A percentile compares a stretch with the other conserved stretches of the same genome.
Evolutionary conservation across 2,797 vertebrate genomes (phyloP).

Genomic region (Denticeps clupeoides): DNA sequence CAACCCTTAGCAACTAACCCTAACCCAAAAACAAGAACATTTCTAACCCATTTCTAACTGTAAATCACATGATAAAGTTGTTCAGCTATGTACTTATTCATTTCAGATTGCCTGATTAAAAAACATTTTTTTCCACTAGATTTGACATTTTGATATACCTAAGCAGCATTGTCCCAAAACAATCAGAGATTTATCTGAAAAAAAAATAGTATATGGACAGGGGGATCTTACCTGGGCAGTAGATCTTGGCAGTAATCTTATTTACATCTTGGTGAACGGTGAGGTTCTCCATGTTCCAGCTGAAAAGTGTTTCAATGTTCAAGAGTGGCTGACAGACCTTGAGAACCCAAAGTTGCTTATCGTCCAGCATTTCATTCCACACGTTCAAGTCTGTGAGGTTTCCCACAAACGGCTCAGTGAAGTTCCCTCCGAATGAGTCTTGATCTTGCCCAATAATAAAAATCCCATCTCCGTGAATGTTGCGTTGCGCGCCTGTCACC

Average conservation of each 20-base stretch:
- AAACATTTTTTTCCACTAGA: too few species aligned
- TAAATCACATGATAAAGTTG: too few species aligned
- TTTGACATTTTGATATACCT: too few species aligned
- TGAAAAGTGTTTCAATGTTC: constrained; percentile 49
- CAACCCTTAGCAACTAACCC: too few species aligned
- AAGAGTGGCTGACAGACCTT: constrained; percentile 43
- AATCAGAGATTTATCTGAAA: too few species aligned
- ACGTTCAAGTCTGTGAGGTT: constrained; percentile 74
- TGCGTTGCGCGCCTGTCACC: constrained; percentile 38
- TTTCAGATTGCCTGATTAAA: too few species aligned
- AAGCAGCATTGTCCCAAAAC: too few species aligned
- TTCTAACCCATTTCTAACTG: too few species aligned
- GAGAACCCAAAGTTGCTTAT: constrained; percentile 50
- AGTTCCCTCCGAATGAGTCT: constrained; percentile 79
- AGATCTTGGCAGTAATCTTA: constrained; percentile 40
- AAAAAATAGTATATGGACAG: not conserved
- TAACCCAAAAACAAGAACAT: too few species aligned
- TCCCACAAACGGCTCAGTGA: constrained; percentile 81
- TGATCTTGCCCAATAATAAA: constrained; percentile 88
- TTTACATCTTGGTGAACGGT: constrained; percentile 47
- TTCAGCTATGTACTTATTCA: too few species aligned
- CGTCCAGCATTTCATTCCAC: constrained; percentile 58
- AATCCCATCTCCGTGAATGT: constrained; percentile 62
- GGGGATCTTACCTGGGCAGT: constrained; percentile 57
- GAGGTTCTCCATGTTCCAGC: constrained; percentile 50